Conservation (phyloP, 1,140 invertebrate species). For the Phortica variegata region DNA sequence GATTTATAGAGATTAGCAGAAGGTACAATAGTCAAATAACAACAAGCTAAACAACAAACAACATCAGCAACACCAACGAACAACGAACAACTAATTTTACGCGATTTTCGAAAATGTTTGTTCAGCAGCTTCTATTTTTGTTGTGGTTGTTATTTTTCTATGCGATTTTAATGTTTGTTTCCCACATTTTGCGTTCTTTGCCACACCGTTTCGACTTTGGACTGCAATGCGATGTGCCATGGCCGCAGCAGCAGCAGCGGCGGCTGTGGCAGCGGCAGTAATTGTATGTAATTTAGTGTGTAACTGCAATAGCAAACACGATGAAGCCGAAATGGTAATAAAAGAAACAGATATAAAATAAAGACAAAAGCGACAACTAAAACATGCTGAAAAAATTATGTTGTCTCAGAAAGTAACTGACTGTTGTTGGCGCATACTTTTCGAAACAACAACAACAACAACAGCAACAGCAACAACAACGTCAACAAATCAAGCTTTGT, state of each 20-base stretch:
- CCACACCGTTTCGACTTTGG: too few relatives aligned
- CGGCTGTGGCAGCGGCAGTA: too few relatives aligned
- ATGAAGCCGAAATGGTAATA: too few relatives aligned
- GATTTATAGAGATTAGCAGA: slow-evolving; percentile 52
- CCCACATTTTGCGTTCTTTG: slow-evolving; percentile 18
- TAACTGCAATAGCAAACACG: slow-evolving; percentile 37
- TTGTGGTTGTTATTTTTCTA: too few relatives aligned
- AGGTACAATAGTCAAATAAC: slow-evolving; percentile 52
- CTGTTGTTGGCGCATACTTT: slow-evolving; percentile 3
- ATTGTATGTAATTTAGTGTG: slow-evolving; percentile 54
- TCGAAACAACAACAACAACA: too few relatives aligned
- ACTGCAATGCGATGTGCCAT: too few relatives aligned
- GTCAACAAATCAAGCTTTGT: slow-evolving; percentile 10
- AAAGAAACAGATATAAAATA: slow-evolving; percentile 17
- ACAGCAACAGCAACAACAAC: too few relatives aligned
- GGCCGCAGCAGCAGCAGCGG: slow-evolving; percentile 8
- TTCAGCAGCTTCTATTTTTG: too few relatives aligned
- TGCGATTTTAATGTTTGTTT: too few relatives aligned
- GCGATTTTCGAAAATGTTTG: too few relatives aligned
- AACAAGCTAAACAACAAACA: slow-evolving; percentile 21
- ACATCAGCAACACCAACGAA: slow-evolving; percentile 11
- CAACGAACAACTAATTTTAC: background rate
- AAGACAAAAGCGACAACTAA: slow-evolving; percentile 35
- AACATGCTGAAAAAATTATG: slow-evolving; percentile 47
- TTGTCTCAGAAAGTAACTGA: slow-evolving; percentile 38